phyloP scores from a whole-genome alignment of 2,113 vertebrate species.

The Naja naja region DNA sequence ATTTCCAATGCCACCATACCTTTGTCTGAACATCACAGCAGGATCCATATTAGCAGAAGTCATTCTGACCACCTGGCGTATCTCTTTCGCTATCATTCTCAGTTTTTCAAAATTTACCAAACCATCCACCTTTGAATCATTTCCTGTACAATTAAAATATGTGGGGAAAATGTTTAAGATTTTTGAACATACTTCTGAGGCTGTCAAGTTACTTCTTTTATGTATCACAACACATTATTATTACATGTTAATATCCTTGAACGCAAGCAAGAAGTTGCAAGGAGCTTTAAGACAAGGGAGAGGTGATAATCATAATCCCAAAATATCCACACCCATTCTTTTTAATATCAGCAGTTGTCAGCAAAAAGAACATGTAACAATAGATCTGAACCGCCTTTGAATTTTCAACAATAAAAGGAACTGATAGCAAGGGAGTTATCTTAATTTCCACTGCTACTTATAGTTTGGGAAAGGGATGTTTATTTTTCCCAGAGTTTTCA shows the following conservation, averaged over 20 bases:
- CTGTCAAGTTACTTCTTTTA: background rate
- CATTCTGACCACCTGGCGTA: constrained; percentile 90
- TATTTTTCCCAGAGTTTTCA: background rate
- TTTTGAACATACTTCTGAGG: background rate
- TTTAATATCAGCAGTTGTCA: background rate
- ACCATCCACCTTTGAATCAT: constrained; percentile 92
- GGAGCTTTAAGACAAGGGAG: background rate
- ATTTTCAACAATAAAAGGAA: background rate
- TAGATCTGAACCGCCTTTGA: background rate
- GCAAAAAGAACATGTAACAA: background rate
- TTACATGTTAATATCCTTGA: background rate
- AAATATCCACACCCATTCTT: background rate
- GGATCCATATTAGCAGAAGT: constrained; percentile 97
- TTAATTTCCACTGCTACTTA: background rate
- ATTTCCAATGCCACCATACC: constrained; percentile 74
- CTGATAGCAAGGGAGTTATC: background rate
- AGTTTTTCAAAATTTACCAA: constrained; percentile 97
- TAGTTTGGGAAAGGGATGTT: background rate
- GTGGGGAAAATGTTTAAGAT: constrained; percentile 15
- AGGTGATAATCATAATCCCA: background rate
- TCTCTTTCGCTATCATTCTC: constrained; percentile 97
- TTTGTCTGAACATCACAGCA: constrained; percentile 95
- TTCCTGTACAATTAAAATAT: constrained; percentile 74
- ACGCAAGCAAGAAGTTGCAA: background rate
- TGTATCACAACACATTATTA: background rate